Percentiles rank a stretch among this genome's conserved stretches.
These are phyloP conservation scores for Enteromius thamalakanensis DNA, from an alignment of 2,797 vertebrate genomes.

Conservation along the genomic window DNA sequence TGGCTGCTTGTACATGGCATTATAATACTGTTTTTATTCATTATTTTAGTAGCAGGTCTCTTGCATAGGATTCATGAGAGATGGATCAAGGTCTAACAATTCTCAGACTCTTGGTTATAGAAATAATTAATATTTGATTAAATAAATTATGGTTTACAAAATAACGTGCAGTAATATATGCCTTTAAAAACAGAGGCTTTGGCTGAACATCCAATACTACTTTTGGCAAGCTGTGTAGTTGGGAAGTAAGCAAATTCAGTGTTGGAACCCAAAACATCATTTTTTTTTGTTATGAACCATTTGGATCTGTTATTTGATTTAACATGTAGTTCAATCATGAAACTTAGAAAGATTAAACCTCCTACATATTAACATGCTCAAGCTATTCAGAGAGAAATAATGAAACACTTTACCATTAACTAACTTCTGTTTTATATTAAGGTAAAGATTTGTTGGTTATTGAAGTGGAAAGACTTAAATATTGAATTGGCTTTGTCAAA, in stretches of 20 bases:
- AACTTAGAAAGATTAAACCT: not conserved
- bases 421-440: not conserved
- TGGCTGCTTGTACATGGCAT: not conserved
- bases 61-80: not conserved
- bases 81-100: too few species aligned
- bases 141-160: too few species aligned
- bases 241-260: not conserved
- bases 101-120: too few species aligned
- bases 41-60: not conserved
- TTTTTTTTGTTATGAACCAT: not conserved
- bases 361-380: not conserved
- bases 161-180: too few species aligned
- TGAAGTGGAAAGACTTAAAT: not conserved
- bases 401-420: not conserved
- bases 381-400: not conserved
- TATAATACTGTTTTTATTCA: too few species aligned
- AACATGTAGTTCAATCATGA: not conserved
- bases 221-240: not conserved
- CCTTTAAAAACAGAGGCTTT: not conserved
- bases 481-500: not conserved
- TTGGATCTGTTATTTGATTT: not conserved
- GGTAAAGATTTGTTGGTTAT: not conserved
- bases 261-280: not conserved
- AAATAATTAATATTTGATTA: too few species aligned
- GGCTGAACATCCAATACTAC: not conserved